Evolutionary conservation across 1,140 invertebrate genomes (phyloP).

Genomic region (Megalonaias nervosa): DNA sequence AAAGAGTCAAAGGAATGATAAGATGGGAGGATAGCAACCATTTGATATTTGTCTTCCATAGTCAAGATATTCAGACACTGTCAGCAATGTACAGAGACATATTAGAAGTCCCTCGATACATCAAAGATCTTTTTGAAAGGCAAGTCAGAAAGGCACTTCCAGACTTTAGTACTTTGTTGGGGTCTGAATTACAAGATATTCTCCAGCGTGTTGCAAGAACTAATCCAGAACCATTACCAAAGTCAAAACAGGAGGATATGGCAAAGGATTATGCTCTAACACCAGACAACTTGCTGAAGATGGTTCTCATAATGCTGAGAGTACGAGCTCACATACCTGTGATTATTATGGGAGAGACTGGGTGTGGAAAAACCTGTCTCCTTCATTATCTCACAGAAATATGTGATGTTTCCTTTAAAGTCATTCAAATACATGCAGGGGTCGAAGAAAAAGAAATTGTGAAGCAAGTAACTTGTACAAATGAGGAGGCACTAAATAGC

Average conservation of each 20-base stretch:
- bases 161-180: slow-evolving; percentile 26
- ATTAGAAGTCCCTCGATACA: slow-evolving; percentile 32
- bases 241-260: slow-evolving; percentile 42
- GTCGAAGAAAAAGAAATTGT: slow-evolving; percentile 27
- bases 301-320: too few species aligned
- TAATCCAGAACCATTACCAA: not conserved
- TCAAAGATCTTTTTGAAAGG: slow-evolving; percentile 42
- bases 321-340: slow-evolving; percentile 51
- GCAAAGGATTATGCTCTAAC: too few species aligned
- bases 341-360: slow-evolving; percentile 64
- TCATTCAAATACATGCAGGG: slow-evolving; percentile 51
- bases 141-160: slow-evolving; percentile 39
- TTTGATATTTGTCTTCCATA: too few species aligned
- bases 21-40: slow-evolving; percentile 54
- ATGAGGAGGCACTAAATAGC: slow-evolving; percentile 16
- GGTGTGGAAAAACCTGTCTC: slow-evolving; percentile 59
- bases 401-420: slow-evolving; percentile 32
- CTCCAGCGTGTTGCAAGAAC: slow-evolving; percentile 33
- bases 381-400: slow-evolving; percentile 39
- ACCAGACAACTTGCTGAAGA: too few species aligned
- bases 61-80: slow-evolving; percentile 45
- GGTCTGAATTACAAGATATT: slow-evolving; percentile 33
- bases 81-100: slow-evolving; percentile 43
- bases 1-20: slow-evolving; percentile 40
- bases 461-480: slow-evolving; percentile 2